Evolutionary conservation across 2,888 invertebrate species (phyloP).

Genomic region (Capitulum mitella): DNA sequence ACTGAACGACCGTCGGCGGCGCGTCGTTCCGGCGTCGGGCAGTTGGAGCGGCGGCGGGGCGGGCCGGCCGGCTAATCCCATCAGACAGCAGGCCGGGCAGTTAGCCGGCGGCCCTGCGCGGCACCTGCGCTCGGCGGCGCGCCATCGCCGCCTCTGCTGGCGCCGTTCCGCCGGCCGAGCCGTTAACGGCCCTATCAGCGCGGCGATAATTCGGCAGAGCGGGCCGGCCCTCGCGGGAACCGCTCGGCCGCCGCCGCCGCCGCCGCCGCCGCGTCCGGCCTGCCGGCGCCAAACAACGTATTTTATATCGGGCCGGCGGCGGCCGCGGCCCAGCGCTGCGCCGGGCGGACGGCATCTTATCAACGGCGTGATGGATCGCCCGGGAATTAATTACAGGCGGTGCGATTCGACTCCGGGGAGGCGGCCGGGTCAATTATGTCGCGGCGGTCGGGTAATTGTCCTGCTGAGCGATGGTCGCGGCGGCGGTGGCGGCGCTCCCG

Average conservation of each 20-base stretch:
- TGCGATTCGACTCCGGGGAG: background rate
- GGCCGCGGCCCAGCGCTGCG: background rate
- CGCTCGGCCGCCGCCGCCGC: background rate
- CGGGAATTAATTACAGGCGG: background rate
- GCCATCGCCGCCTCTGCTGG: too few species aligned
- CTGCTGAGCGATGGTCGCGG: background rate
- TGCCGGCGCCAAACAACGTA: background rate
- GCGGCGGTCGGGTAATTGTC: background rate
- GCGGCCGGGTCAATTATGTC: background rate
- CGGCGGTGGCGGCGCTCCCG: too few species aligned
- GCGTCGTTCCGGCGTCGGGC: too few species aligned
- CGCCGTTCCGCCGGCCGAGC: background rate
- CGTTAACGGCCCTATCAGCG: background rate
- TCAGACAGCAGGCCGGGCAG: background rate
- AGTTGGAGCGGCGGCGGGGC: background rate
- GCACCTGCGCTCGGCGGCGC: background rate
- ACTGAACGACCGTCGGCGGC: too few species aligned
- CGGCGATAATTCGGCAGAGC: background rate
- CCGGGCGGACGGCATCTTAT: background rate
- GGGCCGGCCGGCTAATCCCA: background rate
- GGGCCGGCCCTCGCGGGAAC: background rate
- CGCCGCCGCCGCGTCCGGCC: background rate
- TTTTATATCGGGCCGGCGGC: background rate
- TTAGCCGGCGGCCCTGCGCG: background rate
- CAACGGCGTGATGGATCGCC: background rate